Evolutionary conservation across 1,140 invertebrate genomes (phyloP), one percentile per base, ranked within the genome.

Genomic region (Bombus fervidus): DNA sequence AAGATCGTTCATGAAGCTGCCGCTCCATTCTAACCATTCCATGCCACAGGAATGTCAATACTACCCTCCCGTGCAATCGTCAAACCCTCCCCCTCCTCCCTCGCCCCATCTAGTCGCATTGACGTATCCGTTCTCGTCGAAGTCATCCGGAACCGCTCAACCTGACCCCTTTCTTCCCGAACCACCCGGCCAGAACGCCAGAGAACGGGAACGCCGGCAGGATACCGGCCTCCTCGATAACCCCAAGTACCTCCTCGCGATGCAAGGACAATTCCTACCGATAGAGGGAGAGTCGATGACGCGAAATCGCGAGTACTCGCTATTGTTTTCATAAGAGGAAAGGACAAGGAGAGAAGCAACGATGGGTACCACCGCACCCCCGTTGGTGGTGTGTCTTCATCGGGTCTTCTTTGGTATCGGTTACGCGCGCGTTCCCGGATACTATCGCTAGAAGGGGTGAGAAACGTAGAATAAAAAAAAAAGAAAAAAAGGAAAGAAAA

Each of bases 251-350:
- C 88, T 71, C 71, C 69, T 86, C 69, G 78, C 59, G 62, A 68
- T 69, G 72, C 77, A 87, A 87, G 85, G 78, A 90, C 82, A 86
- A 90, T 90, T 85, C 86, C 82, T 37, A 57, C 62, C 76, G 76
- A 71, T 80, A 72, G 86, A 47, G 62, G 64, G 69, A 39, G 66
- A 87, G 87, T 83, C 87, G 90, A 89, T 91, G 91, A 90, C 90
- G 87, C 91, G 83, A 88, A 91, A 91, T 91, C 89, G 91, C 90
- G 85, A 91, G 91, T 91, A 90, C 91, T 89, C 90, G 78, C 83
- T 79, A 92, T 92, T 92, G 91, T 92, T 92, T 91, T 90, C 88
- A 68, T 62, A 83, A 88, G 78, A 87, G 87, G 59, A 83, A 79
- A 86, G 83, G 85, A 77, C 76, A 87, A 88, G 79, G 69, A 39